These are phyloP conservation scores for Enoplosus armatus DNA, from an alignment of 2,797 vertebrate species.

Conservation along the genomic window DNA sequence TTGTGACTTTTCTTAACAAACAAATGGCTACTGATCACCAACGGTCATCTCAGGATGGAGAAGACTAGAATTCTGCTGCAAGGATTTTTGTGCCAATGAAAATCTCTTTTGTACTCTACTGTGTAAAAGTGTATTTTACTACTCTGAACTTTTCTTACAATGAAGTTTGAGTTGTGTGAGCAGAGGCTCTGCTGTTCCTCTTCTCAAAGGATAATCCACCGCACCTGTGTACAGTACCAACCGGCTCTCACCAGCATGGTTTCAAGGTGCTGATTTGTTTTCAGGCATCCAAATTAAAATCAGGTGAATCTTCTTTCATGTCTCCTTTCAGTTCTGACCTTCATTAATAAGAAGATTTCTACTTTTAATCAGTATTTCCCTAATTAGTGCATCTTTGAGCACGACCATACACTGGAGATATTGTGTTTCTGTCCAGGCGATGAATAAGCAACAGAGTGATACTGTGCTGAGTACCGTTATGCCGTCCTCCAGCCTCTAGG, in stretches of 20 bases:
- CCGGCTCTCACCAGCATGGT: constrained; percentile 19
- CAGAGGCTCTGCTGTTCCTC: constrained; percentile 22
- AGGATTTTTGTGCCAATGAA: constrained; percentile 78
- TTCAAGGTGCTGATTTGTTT: constrained; percentile 41
- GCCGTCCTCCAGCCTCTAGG: constrained; percentile 25
- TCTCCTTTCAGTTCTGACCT: constrained; percentile 27
- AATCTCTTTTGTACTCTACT: constrained; percentile 76
- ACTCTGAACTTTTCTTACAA: constrained; percentile 71
- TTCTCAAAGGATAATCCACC: constrained; percentile 38
- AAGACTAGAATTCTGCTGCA: constrained; percentile 69
- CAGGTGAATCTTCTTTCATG: constrained; percentile 42
- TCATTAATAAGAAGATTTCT: constrained; percentile 32
- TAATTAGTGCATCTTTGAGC: constrained; percentile 34
- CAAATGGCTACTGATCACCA: constrained; percentile 78
- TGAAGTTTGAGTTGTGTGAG: constrained; percentile 38
- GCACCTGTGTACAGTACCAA: constrained; percentile 15
- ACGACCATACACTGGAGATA: constrained; percentile 70
- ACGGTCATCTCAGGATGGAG: constrained; percentile 69
- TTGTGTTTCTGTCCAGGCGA: constrained; percentile 26
- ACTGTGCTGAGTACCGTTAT: constrained; percentile 3
- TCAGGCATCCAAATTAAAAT: constrained; percentile 52
- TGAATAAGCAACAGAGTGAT: constrained; percentile 11
- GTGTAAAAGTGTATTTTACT: constrained; percentile 83
- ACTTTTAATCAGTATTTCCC: constrained; percentile 16
- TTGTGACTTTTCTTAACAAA: constrained; percentile 55